These are phyloP conservation scores for Melipona quadrifasciata DNA, from an alignment of 1,140 invertebrate species.

Conservation along the genomic window DNA sequence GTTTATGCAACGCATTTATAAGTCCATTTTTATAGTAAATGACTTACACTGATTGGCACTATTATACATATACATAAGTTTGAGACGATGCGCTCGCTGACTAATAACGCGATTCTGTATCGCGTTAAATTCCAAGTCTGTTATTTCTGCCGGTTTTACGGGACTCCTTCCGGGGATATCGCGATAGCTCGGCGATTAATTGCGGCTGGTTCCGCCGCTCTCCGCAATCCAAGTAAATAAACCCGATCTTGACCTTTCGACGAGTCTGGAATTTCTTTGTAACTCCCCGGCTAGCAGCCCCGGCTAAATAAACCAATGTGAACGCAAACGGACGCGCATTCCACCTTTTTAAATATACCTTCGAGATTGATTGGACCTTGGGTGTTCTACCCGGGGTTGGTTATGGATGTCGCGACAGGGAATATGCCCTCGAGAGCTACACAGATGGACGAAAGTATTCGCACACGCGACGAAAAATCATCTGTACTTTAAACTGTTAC, in stretches of 20 bases:
- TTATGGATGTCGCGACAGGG: neutral
- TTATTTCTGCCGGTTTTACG: conserved; percentile 57
- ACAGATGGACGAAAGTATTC: no score
- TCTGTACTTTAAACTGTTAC: no score
- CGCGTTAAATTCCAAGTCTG: conserved; percentile 58
- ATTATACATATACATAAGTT: no score
- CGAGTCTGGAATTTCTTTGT: conserved; percentile 50
- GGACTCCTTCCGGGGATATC: conserved; percentile 39
- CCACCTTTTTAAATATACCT: conserved; percentile 5
- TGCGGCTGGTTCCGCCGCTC: conserved; percentile 18
- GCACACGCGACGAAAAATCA: no score
- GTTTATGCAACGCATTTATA: no score
- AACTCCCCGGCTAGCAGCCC: neutral
- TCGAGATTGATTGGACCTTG: neutral
- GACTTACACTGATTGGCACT: no score
- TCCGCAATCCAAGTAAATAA: conserved; percentile 52
- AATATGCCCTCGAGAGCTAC: no score
- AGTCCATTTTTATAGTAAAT: no score
- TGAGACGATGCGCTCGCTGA: neutral
- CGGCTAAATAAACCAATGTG: conserved; percentile 16
- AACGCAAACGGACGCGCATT: neutral
- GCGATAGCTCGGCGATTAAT: conserved; percentile 61
- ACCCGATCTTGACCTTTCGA: conserved; percentile 64
- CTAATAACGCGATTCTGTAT: conserved; percentile 36
- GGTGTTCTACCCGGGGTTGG: neutral